Conservation (phyloP, 2,113 vertebrate genomes). For the Smithornis capensis region DNA sequence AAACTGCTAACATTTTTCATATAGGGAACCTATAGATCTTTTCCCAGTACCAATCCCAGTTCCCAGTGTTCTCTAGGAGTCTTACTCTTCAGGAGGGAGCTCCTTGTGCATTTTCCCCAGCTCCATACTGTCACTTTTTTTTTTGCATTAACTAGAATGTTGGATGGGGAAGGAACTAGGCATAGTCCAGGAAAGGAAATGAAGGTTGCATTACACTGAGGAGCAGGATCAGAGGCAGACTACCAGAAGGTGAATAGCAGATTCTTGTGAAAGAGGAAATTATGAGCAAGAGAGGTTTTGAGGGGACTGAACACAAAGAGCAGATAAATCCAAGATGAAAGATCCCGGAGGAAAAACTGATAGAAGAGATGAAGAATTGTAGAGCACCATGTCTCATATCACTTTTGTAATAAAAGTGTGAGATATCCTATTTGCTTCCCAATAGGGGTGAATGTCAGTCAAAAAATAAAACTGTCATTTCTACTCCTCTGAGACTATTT, state of each 20-base stretch:
- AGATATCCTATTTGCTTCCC: background rate
- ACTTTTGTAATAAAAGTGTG: background rate
- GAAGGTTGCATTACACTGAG: background rate
- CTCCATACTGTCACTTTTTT: background rate
- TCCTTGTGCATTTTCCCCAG: background rate
- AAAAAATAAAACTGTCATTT: background rate
- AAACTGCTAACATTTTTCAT: background rate
- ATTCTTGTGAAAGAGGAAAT: background rate
- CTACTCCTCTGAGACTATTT: background rate
- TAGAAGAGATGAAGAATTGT: background rate
- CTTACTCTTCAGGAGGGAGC: background rate
- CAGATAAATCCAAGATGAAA: background rate
- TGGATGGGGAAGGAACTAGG: background rate
- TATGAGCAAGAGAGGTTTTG: background rate
- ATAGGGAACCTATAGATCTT: background rate
- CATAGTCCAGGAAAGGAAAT: background rate
- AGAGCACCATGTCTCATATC: background rate
- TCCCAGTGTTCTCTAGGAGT: background rate
- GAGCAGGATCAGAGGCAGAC: background rate
- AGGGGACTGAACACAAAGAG: background rate
- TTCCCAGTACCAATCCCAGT: background rate
- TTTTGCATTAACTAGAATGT: background rate
- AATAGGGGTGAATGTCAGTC: background rate
- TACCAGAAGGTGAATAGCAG: background rate
- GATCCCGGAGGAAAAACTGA: background rate